Percentiles rank a stretch among this genome's conserved stretches.
phyloP scores from a whole-genome alignment of 2,888 invertebrate genomes.

The Dryomyza anilis region DNA sequence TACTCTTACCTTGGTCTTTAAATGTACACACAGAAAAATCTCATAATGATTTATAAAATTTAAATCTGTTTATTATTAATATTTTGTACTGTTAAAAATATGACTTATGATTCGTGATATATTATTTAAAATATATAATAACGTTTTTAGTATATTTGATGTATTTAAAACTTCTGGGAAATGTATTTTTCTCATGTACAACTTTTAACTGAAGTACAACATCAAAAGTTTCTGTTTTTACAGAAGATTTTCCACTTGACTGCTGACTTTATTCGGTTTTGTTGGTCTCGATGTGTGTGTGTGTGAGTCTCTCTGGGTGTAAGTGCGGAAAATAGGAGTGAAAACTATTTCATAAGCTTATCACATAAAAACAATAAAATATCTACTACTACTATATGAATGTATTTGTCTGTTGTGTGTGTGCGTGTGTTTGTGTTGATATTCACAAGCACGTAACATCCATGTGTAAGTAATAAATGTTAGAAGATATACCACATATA shows the following conservation, averaged over 20 bases:
- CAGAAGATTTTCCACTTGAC: neutral
- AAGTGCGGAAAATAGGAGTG: neutral
- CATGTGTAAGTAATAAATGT: slow-evolving; percentile 4
- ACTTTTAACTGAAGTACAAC: slow-evolving; percentile 13
- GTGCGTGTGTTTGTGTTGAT: neutral
- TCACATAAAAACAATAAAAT: slow-evolving; percentile 21
- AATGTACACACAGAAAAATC: too few species aligned
- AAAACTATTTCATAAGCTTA: slow-evolving; percentile 15
- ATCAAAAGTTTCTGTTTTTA: neutral
- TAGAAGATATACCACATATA: neutral
- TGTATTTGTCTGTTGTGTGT: neutral
- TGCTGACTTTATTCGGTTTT: neutral
- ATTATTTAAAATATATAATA: too few species aligned
- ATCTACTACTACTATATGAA: neutral
- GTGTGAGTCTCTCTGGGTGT: neutral
- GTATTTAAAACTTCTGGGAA: too few species aligned
- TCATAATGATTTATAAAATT: too few species aligned
- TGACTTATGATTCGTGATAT: too few species aligned
- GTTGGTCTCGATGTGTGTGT: neutral
- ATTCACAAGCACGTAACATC: neutral
- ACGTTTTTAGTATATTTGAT: too few species aligned
- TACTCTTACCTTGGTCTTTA: too few species aligned
- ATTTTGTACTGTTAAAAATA: too few species aligned
- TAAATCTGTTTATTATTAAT: too few species aligned
- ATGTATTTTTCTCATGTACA: too few species aligned